A percentile compares a stretch with the other conserved stretches of the same genome.
Evolutionary conservation across 2,113 vertebrate genomes (phyloP).

Genomic region (Anoplopoma fimbria): DNA sequence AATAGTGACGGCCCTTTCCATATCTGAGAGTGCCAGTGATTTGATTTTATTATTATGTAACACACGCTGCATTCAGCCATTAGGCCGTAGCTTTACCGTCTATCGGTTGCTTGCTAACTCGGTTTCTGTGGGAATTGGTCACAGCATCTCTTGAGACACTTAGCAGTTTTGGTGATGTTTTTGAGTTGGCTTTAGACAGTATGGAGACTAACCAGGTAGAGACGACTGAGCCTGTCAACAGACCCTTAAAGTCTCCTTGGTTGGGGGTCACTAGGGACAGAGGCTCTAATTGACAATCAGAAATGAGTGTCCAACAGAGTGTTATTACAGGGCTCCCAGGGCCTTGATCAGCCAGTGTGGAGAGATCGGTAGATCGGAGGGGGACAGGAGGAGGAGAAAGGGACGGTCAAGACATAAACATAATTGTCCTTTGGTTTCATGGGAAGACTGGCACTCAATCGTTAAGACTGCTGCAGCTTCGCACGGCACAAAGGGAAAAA

Average conservation of each 20-base stretch:
- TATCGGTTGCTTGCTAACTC: constrained; percentile 22
- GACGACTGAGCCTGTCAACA: constrained; percentile 66
- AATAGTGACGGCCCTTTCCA: constrained; percentile 60
- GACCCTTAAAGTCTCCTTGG: constrained; percentile 60
- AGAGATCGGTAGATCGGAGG: constrained; percentile 40
- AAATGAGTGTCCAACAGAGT: constrained; percentile 66
- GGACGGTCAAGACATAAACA: constrained; percentile 33
- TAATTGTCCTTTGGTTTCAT: constrained; percentile 40
- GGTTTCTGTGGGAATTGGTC: constrained; percentile 7
- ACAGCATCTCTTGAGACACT: constrained; percentile 14
- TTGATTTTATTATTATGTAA: constrained; percentile 43
- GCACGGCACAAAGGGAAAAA: constrained; percentile 33
- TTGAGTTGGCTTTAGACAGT: constrained; percentile 42
- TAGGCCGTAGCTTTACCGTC: constrained; percentile 11
- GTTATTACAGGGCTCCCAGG: constrained; percentile 53
- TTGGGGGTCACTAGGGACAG: constrained; percentile 61
- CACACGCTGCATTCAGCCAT: constrained; percentile 38
- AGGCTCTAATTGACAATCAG: constrained; percentile 74
- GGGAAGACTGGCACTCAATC: constrained; percentile 24
- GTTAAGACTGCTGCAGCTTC: constrained; percentile 5
- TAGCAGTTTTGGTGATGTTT: constrained; percentile 26
- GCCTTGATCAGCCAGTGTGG: constrained; percentile 66
- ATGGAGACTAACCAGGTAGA: constrained; percentile 65
- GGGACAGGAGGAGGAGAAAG: constrained; percentile 6
- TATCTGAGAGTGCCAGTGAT: constrained; percentile 40